phyloP scores from a whole-genome alignment of 2,888 invertebrate species.

The Sepioteuthis lessoniana region DNA sequence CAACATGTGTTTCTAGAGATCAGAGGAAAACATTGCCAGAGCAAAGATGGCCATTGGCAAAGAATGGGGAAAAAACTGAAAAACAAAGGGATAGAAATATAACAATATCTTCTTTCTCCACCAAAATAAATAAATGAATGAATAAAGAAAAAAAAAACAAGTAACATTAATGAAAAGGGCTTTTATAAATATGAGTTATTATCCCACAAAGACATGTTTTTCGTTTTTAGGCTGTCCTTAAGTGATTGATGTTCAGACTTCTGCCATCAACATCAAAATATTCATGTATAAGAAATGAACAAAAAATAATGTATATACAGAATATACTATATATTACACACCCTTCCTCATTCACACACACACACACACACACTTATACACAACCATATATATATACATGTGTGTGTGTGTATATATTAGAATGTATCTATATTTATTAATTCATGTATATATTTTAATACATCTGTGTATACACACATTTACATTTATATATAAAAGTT shows the following conservation, averaged over 20 bases:
- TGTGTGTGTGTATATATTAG: too few relatives aligned
- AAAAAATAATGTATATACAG: neutral
- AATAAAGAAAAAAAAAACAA: neutral
- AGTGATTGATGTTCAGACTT: neutral
- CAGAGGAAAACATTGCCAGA: neutral
- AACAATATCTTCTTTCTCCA: neutral
- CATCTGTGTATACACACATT: too few relatives aligned
- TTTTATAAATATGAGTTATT: constrained; percentile 14
- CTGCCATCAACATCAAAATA: neutral
- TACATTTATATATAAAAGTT: neutral
- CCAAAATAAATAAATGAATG: neutral
- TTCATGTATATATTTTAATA: too few relatives aligned
- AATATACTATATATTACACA: too few relatives aligned
- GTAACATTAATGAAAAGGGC: neutral
- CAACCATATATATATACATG: too few relatives aligned
- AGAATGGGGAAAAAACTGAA: neutral
- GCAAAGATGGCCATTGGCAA: neutral
- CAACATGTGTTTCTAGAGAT: neutral
- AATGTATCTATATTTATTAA: too few relatives aligned
- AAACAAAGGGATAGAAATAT: neutral
- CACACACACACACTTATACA: too few relatives aligned
- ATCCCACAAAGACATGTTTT: constrained; percentile 3
- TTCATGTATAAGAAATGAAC: neutral
- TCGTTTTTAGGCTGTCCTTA: neutral
- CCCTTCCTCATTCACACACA: too few relatives aligned